phyloP scores from a whole-genome alignment of 2,888 invertebrate species.

The Abscondita cerata region DNA sequence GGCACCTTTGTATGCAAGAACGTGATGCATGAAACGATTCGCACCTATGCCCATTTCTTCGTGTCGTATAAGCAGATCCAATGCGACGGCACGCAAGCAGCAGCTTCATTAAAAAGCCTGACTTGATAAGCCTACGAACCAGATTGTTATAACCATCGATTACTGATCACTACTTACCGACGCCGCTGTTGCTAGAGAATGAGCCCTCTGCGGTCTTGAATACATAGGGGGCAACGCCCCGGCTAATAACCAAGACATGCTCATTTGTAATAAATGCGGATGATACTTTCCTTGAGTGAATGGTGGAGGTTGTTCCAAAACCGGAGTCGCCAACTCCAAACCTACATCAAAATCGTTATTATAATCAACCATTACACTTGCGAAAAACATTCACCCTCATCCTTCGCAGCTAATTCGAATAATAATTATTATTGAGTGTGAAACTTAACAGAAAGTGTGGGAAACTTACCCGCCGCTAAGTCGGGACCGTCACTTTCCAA shows the following conservation, averaged over 20 bases:
- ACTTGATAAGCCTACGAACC: conserved; percentile 50
- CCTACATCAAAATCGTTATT: conserved; percentile 42
- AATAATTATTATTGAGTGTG: neutral
- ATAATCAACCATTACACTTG: neutral
- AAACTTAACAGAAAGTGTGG: too few species aligned
- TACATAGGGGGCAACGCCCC: conserved; percentile 55
- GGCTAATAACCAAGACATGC: conserved; percentile 57
- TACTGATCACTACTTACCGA: conserved; percentile 43
- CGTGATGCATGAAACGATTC: conserved; percentile 85
- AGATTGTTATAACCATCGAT: neutral
- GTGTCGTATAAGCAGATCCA: conserved; percentile 88
- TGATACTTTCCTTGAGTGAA: conserved; percentile 53
- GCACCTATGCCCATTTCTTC: conserved; percentile 86
- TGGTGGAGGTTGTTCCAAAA: conserved; percentile 66
- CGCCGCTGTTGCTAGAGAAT: conserved; percentile 56
- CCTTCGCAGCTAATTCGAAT: neutral
- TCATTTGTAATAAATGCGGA: conserved; percentile 56
- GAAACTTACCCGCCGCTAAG: conserved; percentile 51
- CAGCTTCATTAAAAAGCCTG: conserved; percentile 67
- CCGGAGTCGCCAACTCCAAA: conserved; percentile 78
- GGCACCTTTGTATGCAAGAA: conserved; percentile 78
- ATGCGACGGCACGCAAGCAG: conserved; percentile 75
- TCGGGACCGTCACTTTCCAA: conserved; percentile 53
- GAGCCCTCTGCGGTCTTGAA: conserved; percentile 55
- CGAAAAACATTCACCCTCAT: conserved; percentile 9